Percentiles rank a stretch among this genome's conserved stretches.
phyloP scores from a whole-genome alignment of 30 jellyfish, hydroid and myxozoan genomes.

The Hydractinia symbiolongicarpus region DNA sequence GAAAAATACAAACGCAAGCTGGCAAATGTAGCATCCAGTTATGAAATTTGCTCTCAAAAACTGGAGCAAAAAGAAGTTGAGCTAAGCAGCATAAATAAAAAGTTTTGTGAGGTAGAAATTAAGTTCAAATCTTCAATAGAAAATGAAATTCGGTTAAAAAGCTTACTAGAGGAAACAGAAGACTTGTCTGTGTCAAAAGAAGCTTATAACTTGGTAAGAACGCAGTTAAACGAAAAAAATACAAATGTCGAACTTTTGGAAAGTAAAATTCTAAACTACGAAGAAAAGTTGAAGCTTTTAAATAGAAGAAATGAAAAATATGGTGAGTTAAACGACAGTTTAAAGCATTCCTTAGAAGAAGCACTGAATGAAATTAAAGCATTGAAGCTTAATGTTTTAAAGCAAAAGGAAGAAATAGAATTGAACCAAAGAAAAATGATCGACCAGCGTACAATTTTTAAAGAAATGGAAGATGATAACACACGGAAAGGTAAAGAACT shows the following conservation, averaged over 20 bases:
- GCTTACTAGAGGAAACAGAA: conserved; percentile 7
- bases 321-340: neutral
- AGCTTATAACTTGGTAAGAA: conserved; percentile 13
- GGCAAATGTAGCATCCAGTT: neutral
- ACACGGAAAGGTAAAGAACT: neutral
- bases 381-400: neutral
- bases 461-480: neutral
- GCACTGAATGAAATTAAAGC: neutral
- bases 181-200: conserved; percentile 12
- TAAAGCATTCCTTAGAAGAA: neutral
- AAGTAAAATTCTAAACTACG: neutral
- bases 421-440: neutral
- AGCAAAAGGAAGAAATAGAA: conserved; percentile 5
- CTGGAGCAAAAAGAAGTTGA: neutral
- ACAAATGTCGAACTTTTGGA: neutral
- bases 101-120: neutral
- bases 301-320: neutral
- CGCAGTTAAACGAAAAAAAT: conserved; percentile 1
- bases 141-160: conserved; percentile 13
- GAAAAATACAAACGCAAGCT: conserved; percentile 11
- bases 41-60: neutral
- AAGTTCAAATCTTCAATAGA: neutral
- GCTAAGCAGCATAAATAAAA: neutral
- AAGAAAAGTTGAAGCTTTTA: neutral
- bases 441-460: neutral